phyloP scores from a whole-genome alignment of 2,113 vertebrate species.

The Anolis sagrei region DNA sequence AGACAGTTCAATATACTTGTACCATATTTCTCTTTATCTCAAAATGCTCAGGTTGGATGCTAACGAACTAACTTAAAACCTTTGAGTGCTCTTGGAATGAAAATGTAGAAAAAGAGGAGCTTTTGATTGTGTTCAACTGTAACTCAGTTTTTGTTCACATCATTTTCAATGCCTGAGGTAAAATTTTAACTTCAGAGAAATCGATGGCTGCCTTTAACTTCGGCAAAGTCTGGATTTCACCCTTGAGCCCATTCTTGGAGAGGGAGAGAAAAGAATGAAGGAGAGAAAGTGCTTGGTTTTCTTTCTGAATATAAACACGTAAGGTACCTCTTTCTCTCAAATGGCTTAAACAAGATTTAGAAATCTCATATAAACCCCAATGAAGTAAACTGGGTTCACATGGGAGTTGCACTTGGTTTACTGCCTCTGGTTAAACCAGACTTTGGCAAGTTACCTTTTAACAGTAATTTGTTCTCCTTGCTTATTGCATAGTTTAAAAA shows the following conservation, averaged over 20 bases:
- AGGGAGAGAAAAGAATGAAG: background rate
- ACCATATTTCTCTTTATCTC: background rate
- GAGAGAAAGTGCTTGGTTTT: background rate
- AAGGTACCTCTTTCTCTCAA: background rate
- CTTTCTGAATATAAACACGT: slow-evolving; percentile 6
- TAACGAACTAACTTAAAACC: background rate
- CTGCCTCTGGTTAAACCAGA: background rate
- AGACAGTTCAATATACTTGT: background rate
- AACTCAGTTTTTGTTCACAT: slow-evolving; percentile 15
- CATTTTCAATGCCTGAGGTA: slow-evolving; percentile 5
- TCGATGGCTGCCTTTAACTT: slow-evolving; percentile 23
- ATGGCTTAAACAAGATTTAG: background rate
- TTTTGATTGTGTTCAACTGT: slow-evolving; percentile 18
- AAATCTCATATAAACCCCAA: background rate
- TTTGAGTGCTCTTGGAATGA: background rate
- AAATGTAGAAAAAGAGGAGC: background rate
- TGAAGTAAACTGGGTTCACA: too few species aligned
- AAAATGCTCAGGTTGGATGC: background rate
- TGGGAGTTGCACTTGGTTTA: background rate
- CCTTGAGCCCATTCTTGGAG: background rate
- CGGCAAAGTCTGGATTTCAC: slow-evolving; percentile 1
- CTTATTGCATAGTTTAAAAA: background rate
- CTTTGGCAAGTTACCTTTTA: too few species aligned
- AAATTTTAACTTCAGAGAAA: slow-evolving; percentile 21
- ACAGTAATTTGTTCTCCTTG: background rate